Conservation (phyloP, 2,888 invertebrate genomes). For the Acleris cristana region DNA sequence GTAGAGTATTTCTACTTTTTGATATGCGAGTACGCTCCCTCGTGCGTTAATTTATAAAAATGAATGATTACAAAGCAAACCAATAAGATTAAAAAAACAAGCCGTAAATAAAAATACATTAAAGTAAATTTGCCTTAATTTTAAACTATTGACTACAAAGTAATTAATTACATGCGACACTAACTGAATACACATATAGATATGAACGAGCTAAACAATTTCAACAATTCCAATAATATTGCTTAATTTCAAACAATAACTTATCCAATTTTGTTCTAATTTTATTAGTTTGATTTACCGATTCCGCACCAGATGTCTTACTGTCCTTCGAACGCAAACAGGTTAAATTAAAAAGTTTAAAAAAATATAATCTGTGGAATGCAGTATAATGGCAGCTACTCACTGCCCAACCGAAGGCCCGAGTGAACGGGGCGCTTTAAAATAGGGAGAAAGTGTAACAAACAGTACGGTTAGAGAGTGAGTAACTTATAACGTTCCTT, state of each 20-base stretch:
- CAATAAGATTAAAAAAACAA: constrained; percentile 55
- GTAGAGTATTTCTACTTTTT: not conserved
- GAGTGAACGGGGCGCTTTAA: not conserved
- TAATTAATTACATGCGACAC: constrained; percentile 39
- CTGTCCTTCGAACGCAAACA: constrained; percentile 49
- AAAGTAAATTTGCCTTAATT: constrained; percentile 36
- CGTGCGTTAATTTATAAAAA: not conserved
- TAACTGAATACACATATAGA: constrained; percentile 46
- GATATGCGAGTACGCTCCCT: not conserved
- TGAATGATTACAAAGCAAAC: constrained; percentile 41
- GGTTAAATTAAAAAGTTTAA: constrained; percentile 42
- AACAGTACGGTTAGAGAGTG: not conserved
- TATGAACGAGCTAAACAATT: constrained; percentile 45
- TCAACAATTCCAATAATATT: constrained; percentile 64
- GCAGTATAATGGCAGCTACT: constrained; percentile 46
- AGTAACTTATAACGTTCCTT: constrained; percentile 9
- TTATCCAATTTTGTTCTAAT: constrained; percentile 53
- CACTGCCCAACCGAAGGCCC: constrained; percentile 1
- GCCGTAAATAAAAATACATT: constrained; percentile 38
- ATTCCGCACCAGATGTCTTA: constrained; percentile 42
- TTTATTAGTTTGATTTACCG: constrained; percentile 35
- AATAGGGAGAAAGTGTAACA: not conserved
- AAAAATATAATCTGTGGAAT: constrained; percentile 72
- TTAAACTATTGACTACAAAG: constrained; percentile 38
- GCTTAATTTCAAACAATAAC: constrained; percentile 56